A percentile compares a stretch with the other conserved stretches of the same genome.
Conservation (phyloP, 2,888 invertebrate species). For the Sminthurides aquaticus region DNA sequence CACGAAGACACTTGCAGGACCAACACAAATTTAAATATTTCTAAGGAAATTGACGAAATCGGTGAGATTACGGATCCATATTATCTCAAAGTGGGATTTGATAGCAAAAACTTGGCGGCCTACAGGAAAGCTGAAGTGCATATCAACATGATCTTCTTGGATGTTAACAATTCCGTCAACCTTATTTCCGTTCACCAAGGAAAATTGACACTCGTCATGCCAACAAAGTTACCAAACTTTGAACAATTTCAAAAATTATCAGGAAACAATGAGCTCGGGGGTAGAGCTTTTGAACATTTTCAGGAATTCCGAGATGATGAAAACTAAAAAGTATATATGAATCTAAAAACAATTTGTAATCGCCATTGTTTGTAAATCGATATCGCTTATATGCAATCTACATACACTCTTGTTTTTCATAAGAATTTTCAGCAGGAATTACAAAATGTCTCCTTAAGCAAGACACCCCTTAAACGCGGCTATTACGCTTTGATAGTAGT, state of each 20-base stretch:
- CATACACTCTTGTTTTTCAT: too few species aligned
- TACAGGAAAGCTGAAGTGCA: conserved; percentile 35
- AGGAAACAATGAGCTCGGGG: background rate
- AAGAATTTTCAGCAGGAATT: too few species aligned
- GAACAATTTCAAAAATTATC: background rate
- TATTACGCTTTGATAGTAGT: too few species aligned
- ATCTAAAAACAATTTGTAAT: too few species aligned
- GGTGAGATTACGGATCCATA: conserved; percentile 9
- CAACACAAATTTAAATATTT: conserved; percentile 19
- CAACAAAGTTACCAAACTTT: conserved; percentile 17
- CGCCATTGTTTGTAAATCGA: too few species aligned
- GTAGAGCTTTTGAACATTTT: background rate
- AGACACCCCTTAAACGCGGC: too few species aligned
- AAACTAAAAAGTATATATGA: too few species aligned
- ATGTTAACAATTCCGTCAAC: conserved; percentile 33
- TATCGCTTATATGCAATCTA: too few species aligned
- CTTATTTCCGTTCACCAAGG: conserved; percentile 38
- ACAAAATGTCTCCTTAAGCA: too few species aligned
- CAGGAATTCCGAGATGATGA: background rate
- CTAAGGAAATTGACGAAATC: conserved; percentile 19
- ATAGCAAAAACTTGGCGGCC: conserved; percentile 29
- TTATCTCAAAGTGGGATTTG: conserved; percentile 28
- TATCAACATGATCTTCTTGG: conserved; percentile 38
- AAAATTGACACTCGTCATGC: conserved; percentile 32
- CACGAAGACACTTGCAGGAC: conserved; percentile 24